phyloP scores from a whole-genome alignment of 2,888 invertebrate species.

The Platycheirus rosarum region DNA sequence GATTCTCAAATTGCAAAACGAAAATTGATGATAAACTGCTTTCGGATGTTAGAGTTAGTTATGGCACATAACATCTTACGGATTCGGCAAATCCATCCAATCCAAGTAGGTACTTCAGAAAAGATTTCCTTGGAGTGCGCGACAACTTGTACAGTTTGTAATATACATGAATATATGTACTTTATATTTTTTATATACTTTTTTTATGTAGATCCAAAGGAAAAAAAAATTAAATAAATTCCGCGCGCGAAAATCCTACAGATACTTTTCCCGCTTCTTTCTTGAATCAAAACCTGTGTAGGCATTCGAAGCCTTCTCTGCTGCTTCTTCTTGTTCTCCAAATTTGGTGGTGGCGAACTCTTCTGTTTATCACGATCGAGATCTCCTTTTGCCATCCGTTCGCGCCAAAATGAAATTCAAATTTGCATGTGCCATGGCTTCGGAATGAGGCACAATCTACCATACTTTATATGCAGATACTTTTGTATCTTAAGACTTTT shows the following conservation, averaged over 20 bases:
- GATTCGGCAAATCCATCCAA: constrained; percentile 44
- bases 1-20: constrained; percentile 52
- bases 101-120: background rate
- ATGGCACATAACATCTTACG: constrained; percentile 17
- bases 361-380: constrained; percentile 59
- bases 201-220: no score
- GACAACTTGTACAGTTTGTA: constrained; percentile 34
- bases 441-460: background rate
- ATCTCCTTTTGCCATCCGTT: constrained; percentile 55
- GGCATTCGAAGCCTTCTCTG: constrained; percentile 39
- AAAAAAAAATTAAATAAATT: constrained; percentile 21
- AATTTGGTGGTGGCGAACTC: constrained; percentile 22
- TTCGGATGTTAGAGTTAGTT: background rate
- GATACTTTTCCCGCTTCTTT: constrained; percentile 44
- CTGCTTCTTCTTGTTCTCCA: constrained; percentile 18
- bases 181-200: background rate
- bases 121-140: constrained; percentile 2
- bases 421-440: constrained; percentile 57
- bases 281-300: constrained; percentile 51
- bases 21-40: background rate
- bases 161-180: constrained; percentile 39
- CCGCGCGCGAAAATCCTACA: constrained; percentile 32
- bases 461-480: background rate
- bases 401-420: constrained; percentile 72
- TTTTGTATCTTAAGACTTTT: constrained; percentile 21